phyloP scores from a whole-genome alignment of 2,888 invertebrate species.

The Venustoraphidia nigricollis region DNA sequence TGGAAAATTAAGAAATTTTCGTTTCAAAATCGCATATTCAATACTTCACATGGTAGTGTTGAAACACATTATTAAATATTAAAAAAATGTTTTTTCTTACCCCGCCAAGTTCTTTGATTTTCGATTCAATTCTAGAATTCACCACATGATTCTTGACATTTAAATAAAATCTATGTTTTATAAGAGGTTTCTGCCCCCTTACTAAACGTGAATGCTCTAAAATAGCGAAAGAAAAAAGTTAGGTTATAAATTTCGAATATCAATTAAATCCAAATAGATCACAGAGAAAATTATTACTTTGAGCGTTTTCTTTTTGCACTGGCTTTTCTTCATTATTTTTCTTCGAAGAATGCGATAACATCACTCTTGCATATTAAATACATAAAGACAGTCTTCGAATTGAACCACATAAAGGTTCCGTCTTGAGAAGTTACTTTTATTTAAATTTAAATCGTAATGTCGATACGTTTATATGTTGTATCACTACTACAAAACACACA shows the following conservation, averaged over 20 bases:
- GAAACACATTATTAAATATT: neutral
- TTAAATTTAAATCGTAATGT: neutral
- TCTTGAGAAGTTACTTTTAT: constrained; percentile 7
- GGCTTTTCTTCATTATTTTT: constrained; percentile 2
- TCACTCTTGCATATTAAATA: constrained; percentile 11
- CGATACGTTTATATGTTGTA: no score
- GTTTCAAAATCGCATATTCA: no score
- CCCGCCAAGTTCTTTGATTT: constrained; percentile 56
- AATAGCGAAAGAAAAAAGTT: constrained; percentile 10
- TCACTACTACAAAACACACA: no score
- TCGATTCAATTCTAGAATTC: constrained; percentile 46
- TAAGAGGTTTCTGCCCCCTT: constrained; percentile 38
- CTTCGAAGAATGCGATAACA: constrained; percentile 15
- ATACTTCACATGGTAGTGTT: no score
- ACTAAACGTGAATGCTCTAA: constrained; percentile 17
- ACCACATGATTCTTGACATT: constrained; percentile 56
- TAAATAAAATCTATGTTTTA: constrained; percentile 58
- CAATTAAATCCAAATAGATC: no score
- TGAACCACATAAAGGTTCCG: neutral
- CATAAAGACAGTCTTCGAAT: neutral
- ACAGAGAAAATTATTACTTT: neutral
- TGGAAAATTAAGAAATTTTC: no score
- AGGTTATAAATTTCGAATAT: constrained; percentile 7
- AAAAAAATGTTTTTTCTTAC: constrained; percentile 32
- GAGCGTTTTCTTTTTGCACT: neutral